A percentile compares a stretch with the other conserved stretches of the same genome.
Conservation (phyloP, 2,113 vertebrate species). For the Psilopogon haemacephalus region DNA sequence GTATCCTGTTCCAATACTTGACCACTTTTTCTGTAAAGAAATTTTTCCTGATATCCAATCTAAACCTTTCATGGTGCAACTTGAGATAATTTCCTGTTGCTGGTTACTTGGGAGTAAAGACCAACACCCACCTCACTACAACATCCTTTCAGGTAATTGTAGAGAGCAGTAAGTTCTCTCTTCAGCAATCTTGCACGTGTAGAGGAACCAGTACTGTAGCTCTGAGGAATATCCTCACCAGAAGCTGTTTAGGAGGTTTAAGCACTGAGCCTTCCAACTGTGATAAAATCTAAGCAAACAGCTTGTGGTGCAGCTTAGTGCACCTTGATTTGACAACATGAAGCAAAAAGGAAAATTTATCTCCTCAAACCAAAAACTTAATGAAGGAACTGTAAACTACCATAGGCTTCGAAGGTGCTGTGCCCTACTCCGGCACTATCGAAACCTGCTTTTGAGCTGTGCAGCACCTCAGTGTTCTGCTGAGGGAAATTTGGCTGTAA, state of each 20-base stretch:
- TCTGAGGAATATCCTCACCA: not conserved
- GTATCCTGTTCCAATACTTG: too few species aligned
- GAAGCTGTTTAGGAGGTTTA: not conserved
- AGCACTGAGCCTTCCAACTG: not conserved
- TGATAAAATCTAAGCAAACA: not conserved
- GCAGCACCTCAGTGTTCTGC: not conserved
- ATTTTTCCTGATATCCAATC: too few species aligned
- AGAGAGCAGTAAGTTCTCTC: too few species aligned
- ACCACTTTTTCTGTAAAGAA: too few species aligned
- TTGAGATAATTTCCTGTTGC: too few species aligned
- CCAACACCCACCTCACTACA: too few species aligned
- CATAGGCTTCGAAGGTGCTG: not conserved
- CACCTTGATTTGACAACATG: not conserved
- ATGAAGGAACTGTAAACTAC: not conserved
- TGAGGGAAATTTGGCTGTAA: not conserved
- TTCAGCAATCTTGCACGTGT: not conserved
- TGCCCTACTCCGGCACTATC: not conserved
- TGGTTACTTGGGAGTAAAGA: too few species aligned
- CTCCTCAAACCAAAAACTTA: not conserved
- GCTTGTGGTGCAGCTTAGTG: not conserved
- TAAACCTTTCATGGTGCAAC: too few species aligned
- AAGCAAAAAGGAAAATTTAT: not conserved
- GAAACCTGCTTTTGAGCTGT: accelerated
- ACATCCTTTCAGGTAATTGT: too few species aligned
- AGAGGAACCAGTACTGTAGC: not conserved